Evolutionary conservation across 2,797 vertebrate genomes (phyloP).

Genomic region (Chelon labrosus): DNA sequence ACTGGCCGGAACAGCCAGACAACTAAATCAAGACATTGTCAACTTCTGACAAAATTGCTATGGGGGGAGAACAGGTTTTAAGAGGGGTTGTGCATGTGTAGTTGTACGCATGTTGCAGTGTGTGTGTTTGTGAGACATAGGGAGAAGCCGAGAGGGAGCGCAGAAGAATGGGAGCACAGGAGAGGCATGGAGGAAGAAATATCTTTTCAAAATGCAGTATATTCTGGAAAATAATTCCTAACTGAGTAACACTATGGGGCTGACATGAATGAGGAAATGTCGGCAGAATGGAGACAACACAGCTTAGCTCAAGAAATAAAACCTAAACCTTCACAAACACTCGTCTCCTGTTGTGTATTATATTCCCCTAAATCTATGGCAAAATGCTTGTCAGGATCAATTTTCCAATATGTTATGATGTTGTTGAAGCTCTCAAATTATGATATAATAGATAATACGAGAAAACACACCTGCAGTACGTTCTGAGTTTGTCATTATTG

Average conservation of each 20-base stretch:
- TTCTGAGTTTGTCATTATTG: not conserved
- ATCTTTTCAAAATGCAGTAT: constrained; percentile 73
- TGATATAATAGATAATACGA: constrained; percentile 21
- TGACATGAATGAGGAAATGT: constrained; percentile 74
- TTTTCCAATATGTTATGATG: constrained; percentile 44
- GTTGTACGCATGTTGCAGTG: constrained; percentile 65
- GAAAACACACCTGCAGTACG: constrained; percentile 2
- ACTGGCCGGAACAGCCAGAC: constrained; percentile 98
- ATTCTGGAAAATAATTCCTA: constrained; percentile 74
- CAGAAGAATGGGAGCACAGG: constrained; percentile 48
- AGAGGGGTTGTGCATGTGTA: constrained; percentile 83
- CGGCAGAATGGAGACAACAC: constrained; percentile 61
- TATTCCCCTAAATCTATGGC: constrained; percentile 20
- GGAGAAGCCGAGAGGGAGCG: constrained; percentile 52
- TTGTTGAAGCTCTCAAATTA: constrained; percentile 39
- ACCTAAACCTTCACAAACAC: constrained; percentile 54
- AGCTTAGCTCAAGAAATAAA: constrained; percentile 60
- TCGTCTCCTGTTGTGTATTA: constrained; percentile 46
- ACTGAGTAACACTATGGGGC: constrained; percentile 72
- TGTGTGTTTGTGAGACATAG: constrained; percentile 46
- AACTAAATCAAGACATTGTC: constrained; percentile 99
- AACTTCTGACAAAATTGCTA: constrained; percentile 99
- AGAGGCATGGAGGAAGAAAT: constrained; percentile 47
- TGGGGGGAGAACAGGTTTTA: constrained; percentile 81
- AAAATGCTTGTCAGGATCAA: constrained; percentile 49